Evolutionary conservation across 2,113 vertebrate species (phyloP), one percentile per base, ranked within the genome.

Genomic region (Xiphophorus maculatus): DNA sequence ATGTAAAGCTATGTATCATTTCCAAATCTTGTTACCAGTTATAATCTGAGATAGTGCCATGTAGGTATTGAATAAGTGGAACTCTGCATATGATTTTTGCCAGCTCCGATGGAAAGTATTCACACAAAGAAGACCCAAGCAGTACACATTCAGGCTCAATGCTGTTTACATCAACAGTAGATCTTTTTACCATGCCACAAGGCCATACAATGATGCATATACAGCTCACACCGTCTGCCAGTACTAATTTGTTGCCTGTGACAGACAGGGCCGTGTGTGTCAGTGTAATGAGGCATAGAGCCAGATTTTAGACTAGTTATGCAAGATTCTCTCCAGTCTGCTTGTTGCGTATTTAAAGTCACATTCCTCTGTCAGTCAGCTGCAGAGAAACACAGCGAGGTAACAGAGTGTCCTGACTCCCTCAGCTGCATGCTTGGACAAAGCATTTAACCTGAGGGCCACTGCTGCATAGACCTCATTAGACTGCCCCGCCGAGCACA

Each of bases 371-470:
- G 81, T 80, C 85, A 77, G 72, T 81, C 72, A 74, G 62, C 10
- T 8, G 12, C 72, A 60, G 14, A 71, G 66, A 79, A 81, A 74
- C 66, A 68, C 51, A 5, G 63, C 40, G 82, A 71, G 29, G 74
- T 77, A 66, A 28, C 69, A n/a, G 33, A 4, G 75, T 62, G 83
- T 78, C 63, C 75, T 48, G 83, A 84, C 82, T 81, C 22, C 60
- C 74, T 48, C 48, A 0, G 79, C 81, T 7, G 69, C 84, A 61
- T 10, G 33, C 74, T 64, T 68, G 33, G 87, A 87, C 86, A 85
- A 77, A 87, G 88, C 73, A 5, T 90, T 93, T 92, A 92, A 89
- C 91, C 90, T 63, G 82, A 84, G 77, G 77, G 25, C 71, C 32
- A 4, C 76, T n/a, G 72, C 83, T 54, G 83, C 85, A 13, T 70